Base-by-base conservation (phyloP, 2,888 invertebrate genomes). In the Acronicta leporina region DNA sequence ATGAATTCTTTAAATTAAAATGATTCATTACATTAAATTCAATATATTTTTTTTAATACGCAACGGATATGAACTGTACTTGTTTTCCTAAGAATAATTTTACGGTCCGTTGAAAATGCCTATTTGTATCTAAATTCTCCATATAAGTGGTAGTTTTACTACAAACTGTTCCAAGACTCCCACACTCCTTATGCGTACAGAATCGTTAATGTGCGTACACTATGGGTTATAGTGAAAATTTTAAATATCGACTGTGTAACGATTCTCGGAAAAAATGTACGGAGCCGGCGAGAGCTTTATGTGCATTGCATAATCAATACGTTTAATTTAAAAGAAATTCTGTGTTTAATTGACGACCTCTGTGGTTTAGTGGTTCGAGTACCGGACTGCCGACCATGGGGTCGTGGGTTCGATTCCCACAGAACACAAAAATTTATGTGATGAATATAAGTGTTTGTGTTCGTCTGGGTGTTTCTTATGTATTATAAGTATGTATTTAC, bases 181-280 rank as follows among this genome's bases (percentile, higher is more conserved):
- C 80, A 81, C 80, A 81, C 71, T 74, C 68, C 63, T 61, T 66
- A 75, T 74, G 81, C 79, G 79, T 74, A 66, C 60, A 73, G 82
- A 83, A 83, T 83, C 64, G 68, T 65, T 79, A 83, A 82, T 79
- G 69, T 58, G 69, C 66, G 70, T 75, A 56, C 75, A 73, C 75
- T 74, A 75, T 75, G 62, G 71, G 59, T 57, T 75, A 73, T 77
- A 69, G 72, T 64, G 66, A 77, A 81, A 75, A 77, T 75, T 75
- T 57, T 53, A 73, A 76, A 73, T 72, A 72, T 70, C 65, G 52
- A 60, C 71, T 66, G 56, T 72, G 49, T 59, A 70, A 68, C 53
- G 51, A 63, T 78, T 74, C 79, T 62, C 43, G 16, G 79, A 75
- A 77, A 47, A 66, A 63, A 40, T 55, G 54, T 68, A 65, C 49